phyloP scores from a whole-genome alignment of 2,113 vertebrate genomes.

The Sisor rabdophorus region DNA sequence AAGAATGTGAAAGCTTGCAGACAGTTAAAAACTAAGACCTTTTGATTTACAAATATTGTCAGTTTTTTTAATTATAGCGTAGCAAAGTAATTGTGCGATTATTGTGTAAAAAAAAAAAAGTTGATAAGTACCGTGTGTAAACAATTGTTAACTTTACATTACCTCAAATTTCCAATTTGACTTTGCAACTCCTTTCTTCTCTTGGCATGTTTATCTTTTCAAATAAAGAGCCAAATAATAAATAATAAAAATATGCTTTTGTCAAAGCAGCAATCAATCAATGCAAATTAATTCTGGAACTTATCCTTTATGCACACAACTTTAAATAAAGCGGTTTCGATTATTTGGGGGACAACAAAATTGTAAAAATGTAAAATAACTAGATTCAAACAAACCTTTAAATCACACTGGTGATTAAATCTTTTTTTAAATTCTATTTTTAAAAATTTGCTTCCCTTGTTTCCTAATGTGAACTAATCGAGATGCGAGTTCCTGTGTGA shows the following conservation, averaged over 20 bases:
- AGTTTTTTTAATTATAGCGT: too few species aligned
- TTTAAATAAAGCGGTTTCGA: too few species aligned
- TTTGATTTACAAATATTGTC: neutral
- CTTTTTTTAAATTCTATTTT: neutral
- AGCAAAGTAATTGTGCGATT: too few species aligned
- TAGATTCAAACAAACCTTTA: neutral
- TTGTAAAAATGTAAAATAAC: neutral
- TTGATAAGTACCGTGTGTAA: neutral
- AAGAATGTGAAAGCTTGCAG: constrained; percentile 27
- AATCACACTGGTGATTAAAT: neutral
- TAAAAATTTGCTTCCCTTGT: neutral
- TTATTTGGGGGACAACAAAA: neutral
- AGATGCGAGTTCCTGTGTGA: neutral
- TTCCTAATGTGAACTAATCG: neutral
- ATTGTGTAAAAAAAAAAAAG: too few species aligned
- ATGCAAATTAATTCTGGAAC: too few species aligned
- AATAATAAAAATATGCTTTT: too few species aligned
- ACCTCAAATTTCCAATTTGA: neutral
- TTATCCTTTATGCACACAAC: too few species aligned
- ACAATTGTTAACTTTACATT: neutral
- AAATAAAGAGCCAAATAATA: too few species aligned
- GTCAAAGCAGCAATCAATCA: too few species aligned
- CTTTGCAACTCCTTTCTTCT: too few species aligned
- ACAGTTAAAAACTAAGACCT: constrained; percentile 44
- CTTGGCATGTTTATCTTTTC: too few species aligned